Base-by-base conservation (phyloP, 2,888 invertebrate species). In the Noctua janthina region DNA sequence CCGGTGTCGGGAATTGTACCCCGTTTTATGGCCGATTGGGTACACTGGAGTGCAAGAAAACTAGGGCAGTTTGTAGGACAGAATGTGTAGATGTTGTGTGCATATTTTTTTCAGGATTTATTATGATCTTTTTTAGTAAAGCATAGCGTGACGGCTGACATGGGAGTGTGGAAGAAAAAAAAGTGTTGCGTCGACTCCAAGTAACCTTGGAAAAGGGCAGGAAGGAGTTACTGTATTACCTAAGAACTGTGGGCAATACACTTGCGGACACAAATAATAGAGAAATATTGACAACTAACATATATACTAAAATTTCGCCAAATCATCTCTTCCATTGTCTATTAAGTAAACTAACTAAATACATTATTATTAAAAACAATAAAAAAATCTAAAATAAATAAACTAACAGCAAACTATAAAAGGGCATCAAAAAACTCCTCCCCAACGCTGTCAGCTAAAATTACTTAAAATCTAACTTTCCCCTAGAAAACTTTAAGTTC, bases 11-110 rank as follows among this genome's bases (percentile, higher is more conserved):
- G 89, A 84, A 90, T 87, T 87, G 88, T 85, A 84, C 81, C 85
- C 90, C 87, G 87, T 90, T 93, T 92, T 92, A 93, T 92, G 90
- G 89, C 76, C 87, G 78, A 87, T 88, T 82, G 77, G 70, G 77
- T 89, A 84, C 87, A 90, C 82, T 89, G 73, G 77, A 10, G 84
- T 85, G 74, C 87, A 76, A 71, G 43, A 59, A 70, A 76, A 81
- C 0, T 13, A 3, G 46, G 23, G 29, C 66, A 80, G 20, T 56
- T 68, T 79, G 59, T 79, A 67, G 83, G 68, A 49, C 29, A 75
- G 10, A 62, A 7, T 74, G 71, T 51, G 46, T 49, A 29, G 5
- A 59, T 13, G 13, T 20, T 64, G 7, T 10, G 10, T 20, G 17
- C 8, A 54, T 49, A 46, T 43, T 29, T 79, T 56, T 29, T 13